Conservation (phyloP, 2,888 invertebrate species). For the Metellina segmentata region DNA sequence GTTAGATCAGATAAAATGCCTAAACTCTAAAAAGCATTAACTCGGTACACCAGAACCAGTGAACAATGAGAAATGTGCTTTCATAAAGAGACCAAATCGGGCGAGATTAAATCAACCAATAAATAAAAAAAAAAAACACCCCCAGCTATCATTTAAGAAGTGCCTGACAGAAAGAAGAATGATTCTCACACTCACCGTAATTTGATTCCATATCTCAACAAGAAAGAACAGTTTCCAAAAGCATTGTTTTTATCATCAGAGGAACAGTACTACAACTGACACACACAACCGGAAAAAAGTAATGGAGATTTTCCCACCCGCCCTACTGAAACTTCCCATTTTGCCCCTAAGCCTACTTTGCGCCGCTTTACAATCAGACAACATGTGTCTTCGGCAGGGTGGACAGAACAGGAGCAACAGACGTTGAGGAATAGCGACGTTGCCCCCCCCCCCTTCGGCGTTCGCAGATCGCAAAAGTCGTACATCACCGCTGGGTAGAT, state of each 20-base stretch:
- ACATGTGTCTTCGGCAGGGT: conserved; percentile 31
- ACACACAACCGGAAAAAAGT: neutral
- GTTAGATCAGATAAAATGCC: neutral
- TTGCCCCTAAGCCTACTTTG: conserved; percentile 23
- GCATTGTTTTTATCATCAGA: conserved; percentile 9
- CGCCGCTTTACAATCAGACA: conserved; percentile 4
- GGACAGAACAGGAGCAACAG: conserved; percentile 45
- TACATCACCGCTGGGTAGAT: conserved; percentile 60
- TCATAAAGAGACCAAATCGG: neutral
- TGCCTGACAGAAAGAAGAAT: conserved; percentile 2
- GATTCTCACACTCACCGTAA: conserved; percentile 11
- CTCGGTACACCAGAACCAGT: neutral
- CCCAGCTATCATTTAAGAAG: neutral
- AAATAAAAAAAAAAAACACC: neutral
- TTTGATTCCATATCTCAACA: conserved; percentile 44
- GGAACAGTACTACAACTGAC: neutral
- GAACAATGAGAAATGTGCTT: neutral
- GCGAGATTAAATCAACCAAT: neutral
- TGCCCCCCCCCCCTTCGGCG: conserved; percentile 10
- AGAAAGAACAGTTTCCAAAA: conserved; percentile 5
- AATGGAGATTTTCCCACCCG: neutral
- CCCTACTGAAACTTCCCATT: neutral
- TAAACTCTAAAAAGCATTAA: neutral
- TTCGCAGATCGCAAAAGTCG: conserved; percentile 49
- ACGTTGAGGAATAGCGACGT: conserved; percentile 34